Conservation (phyloP, 2,797 vertebrate species). For the Craterocephalus amniculus region DNA sequence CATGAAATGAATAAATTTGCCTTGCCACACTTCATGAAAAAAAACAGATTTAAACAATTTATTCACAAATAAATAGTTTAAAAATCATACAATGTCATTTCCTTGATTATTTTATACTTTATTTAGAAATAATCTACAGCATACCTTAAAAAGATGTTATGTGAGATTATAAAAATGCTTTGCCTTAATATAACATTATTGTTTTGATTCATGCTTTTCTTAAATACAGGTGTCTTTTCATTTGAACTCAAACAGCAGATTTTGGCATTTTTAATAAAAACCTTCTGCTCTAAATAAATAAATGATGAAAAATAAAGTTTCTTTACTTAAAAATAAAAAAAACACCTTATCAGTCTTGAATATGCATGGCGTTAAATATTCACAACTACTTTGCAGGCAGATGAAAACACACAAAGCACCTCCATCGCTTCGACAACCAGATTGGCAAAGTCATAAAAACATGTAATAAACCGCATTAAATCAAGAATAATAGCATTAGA, state of each 20-base stretch:
- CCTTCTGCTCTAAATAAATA: background rate
- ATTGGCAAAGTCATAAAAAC: background rate
- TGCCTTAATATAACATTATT: background rate
- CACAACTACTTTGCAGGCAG: background rate
- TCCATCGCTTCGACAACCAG: background rate
- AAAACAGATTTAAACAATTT: too few species aligned
- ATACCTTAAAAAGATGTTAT: background rate
- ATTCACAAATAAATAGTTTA: too few species aligned
- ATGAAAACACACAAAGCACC: background rate
- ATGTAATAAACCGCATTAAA: background rate
- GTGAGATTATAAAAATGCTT: background rate
- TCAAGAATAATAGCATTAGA: background rate
- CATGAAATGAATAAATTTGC: too few species aligned
- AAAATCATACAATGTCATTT: too few species aligned
- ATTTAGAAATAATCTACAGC: background rate
- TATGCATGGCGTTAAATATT: background rate
- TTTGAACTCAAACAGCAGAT: background rate
- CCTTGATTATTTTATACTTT: too few species aligned
- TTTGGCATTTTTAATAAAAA: background rate
- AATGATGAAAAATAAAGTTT: background rate
- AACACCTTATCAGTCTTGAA: background rate
- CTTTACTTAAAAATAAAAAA: background rate
- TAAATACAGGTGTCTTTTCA: background rate
- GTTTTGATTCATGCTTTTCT: background rate
- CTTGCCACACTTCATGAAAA: too few species aligned